Evolutionary conservation across 1,140 invertebrate genomes (phyloP), one percentile per base, ranked within the genome.

Genomic region (Caenorhabditis remanei): DNA sequence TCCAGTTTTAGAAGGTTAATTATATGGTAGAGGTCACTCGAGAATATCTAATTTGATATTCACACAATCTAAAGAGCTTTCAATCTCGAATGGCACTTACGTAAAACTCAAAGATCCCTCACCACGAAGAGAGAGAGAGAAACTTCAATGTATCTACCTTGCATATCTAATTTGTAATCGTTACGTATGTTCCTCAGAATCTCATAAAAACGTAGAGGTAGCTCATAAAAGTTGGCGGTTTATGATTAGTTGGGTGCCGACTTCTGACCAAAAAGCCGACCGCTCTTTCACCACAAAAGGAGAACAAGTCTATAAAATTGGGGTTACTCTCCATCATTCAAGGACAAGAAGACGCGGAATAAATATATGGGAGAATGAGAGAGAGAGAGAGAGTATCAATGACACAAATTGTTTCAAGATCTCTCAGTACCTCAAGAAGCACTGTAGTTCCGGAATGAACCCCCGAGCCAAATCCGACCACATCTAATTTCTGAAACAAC

Each of bases 151-250:
- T 4, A 7, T 13, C 61, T 24, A 7, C 61, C 61, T 65, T 65
- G 61, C 40, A 71, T 71, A 71, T 79, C 71, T 50, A 79, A 79
- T 79, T 79, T 79, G 71, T 79, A 43, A 32, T 63, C 61, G 61
- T 63, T 32, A 8, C n/a, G 40, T 46, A 48, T 46, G 4, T 41
- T 32, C 65, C 65, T 19, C n/a, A 1, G 13, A 50, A 79, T 48
- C 71, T 24, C 43, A 79, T 79, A 79, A 79, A 79, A 79, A 13
- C 46, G 40, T 8, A 63, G 61, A 79, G 46, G 46, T n/a, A 79
- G 71, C 50, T 50, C 71, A 79, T 79, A 79, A 79, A 79, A 79
- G 46, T 50, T 79, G 19, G 46, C 71, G 71, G 71, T 79, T 79
- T 79, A 79, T 79, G 43, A 79, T 79, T 79, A 79, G 71, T 79